phyloP scores from a whole-genome alignment of 2,113 vertebrate species.

The Oreocharis arfaki region DNA sequence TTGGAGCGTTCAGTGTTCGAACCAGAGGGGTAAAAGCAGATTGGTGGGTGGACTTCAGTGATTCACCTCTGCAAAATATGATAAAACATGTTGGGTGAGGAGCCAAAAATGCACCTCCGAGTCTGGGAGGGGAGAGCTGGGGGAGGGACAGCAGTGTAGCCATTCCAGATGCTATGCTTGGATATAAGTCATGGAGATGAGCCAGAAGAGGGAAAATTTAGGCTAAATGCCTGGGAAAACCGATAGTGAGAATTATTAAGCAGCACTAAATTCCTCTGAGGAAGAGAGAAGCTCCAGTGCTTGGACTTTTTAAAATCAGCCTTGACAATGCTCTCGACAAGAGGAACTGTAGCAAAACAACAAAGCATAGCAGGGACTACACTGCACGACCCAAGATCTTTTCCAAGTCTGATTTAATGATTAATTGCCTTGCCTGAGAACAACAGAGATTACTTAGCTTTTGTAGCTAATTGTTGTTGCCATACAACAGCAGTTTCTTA shows the following conservation, averaged over 20 bases:
- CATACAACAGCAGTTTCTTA: constrained; percentile 32
- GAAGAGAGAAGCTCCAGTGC: not conserved
- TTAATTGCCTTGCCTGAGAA: constrained; percentile 27
- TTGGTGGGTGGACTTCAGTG: not conserved
- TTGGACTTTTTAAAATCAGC: not conserved
- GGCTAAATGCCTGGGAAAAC: constrained; percentile 6
- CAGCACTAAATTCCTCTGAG: not conserved
- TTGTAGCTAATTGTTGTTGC: constrained; percentile 39
- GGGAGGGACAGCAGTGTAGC: not conserved
- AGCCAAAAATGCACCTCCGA: not conserved
- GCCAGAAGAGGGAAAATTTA: not conserved
- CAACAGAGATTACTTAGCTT: constrained; percentile 19
- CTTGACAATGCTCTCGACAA: not conserved
- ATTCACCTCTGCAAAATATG: not conserved
- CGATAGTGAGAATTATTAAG: constrained; percentile 6
- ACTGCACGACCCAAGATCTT: not conserved
- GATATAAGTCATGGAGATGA: not conserved
- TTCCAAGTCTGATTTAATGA: not conserved
- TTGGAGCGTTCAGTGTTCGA: not conserved
- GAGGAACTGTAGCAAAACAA: not conserved
- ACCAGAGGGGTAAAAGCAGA: not conserved
- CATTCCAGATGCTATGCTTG: not conserved
- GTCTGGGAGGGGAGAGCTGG: not conserved
- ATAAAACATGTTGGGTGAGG: not conserved
- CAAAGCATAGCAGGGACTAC: not conserved